Evolutionary conservation across 2,113 vertebrate species (phyloP).

Genomic region (Antechinus flavipes): DNA sequence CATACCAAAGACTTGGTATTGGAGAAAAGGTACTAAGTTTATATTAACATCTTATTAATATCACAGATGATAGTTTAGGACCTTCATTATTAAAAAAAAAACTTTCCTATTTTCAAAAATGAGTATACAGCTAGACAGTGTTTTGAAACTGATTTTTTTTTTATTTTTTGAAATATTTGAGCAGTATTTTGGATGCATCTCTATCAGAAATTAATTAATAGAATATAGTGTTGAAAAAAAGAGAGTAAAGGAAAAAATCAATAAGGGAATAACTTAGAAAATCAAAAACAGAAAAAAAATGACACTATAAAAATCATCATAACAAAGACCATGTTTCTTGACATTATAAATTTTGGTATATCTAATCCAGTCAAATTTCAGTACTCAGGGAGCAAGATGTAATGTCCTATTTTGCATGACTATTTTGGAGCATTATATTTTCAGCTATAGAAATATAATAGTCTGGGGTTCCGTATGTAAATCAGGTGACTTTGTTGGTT

Average conservation of each 20-base stretch:
- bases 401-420: slow-evolving; percentile 46
- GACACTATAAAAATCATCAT: slow-evolving; percentile 10
- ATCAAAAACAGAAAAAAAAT: neutral
- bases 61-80: neutral
- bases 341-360: slow-evolving; percentile 48
- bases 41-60: neutral
- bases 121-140: neutral
- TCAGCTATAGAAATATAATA: slow-evolving; percentile 54
- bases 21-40: neutral
- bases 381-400: slow-evolving; percentile 16
- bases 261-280: neutral
- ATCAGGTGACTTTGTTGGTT: slow-evolving; percentile 36
- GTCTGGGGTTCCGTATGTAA: slow-evolving; percentile 39
- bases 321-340: slow-evolving; percentile 38
- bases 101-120: neutral
- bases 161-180: neutral
- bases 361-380: slow-evolving; percentile 17
- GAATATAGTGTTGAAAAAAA: neutral
- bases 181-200: neutral
- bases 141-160: neutral
- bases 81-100: neutral
- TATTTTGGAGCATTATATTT: slow-evolving; percentile 56
- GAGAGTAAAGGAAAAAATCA: neutral
- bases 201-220: neutral
- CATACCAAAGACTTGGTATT: neutral